These are phyloP conservation scores for Gephyroberyx darwinii DNA, from an alignment of 2,797 vertebrate species.

Conservation along the genomic window DNA sequence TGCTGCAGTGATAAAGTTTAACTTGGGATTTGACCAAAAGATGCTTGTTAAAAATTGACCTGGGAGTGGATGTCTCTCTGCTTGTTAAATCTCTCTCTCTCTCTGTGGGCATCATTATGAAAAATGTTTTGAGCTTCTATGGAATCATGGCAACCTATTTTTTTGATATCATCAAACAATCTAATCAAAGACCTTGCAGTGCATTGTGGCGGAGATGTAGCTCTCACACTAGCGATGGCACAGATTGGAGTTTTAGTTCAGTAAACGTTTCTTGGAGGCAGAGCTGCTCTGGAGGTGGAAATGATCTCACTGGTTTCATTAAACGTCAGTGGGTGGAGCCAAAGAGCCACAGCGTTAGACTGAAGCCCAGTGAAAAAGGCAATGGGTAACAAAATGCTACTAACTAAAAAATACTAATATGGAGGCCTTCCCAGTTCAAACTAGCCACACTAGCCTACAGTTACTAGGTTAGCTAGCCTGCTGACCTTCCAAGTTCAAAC, in stretches of 20 bases:
- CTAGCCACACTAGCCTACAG: no score
- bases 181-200: slow-evolving; percentile 32
- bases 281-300: slow-evolving; percentile 27
- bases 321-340: neutral
- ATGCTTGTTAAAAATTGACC: slow-evolving; percentile 68
- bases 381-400: no score
- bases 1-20: slow-evolving; percentile 65
- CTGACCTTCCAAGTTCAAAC: no score
- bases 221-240: slow-evolving; percentile 17
- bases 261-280: slow-evolving; percentile 32
- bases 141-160: neutral
- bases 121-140: slow-evolving; percentile 28
- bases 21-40: slow-evolving; percentile 63
- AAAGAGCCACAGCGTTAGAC: neutral
- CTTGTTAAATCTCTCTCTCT: slow-evolving; percentile 55
- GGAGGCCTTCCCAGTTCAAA: no score
- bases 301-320: neutral
- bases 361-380: no score
- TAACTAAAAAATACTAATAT: no score
- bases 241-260: slow-evolving; percentile 46
- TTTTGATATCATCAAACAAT: slow-evolving; percentile 3
- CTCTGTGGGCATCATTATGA: slow-evolving; percentile 54
- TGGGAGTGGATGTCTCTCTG: slow-evolving; percentile 52
- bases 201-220: neutral
- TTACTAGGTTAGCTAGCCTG: no score